Evolutionary conservation across 2,888 invertebrate genomes (phyloP).

Genomic region (Entomobrya multifasciata): DNA sequence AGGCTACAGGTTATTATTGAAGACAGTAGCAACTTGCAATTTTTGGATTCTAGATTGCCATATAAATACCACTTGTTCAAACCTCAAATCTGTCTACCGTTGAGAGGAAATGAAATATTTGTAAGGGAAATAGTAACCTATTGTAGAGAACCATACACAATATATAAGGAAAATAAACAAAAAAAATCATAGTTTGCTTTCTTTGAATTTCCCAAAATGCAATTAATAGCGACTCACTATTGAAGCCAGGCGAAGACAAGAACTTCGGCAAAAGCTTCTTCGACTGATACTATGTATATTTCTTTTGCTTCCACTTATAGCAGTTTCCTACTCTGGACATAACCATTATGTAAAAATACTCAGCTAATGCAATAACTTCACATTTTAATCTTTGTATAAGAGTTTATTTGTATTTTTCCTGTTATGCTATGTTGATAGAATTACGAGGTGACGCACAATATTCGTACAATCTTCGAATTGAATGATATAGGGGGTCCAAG

Average conservation of each 20-base stretch:
- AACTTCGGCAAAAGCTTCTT: conserved; percentile 45
- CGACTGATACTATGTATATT: conserved; percentile 55
- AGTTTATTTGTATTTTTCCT: neutral
- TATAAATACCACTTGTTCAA: conserved; percentile 55
- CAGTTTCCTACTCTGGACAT: conserved; percentile 64
- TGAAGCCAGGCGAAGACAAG: conserved; percentile 66
- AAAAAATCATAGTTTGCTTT: neutral
- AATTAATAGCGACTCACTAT: conserved; percentile 60
- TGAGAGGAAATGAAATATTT: conserved; percentile 67
- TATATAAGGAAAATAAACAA: neutral
- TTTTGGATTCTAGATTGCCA: neutral
- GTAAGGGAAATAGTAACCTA: too few species aligned
- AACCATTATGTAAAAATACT: conserved; percentile 39
- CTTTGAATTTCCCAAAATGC: neutral
- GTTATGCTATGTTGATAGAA: conserved; percentile 31
- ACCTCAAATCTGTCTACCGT: conserved; percentile 50
- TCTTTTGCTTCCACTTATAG: conserved; percentile 57
- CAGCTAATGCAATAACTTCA: neutral
- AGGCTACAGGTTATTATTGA: conserved; percentile 56
- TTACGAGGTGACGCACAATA: conserved; percentile 47
- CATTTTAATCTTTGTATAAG: neutral
- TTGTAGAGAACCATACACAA: too few species aligned
- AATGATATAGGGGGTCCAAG: neutral
- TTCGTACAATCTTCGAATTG: conserved; percentile 61
- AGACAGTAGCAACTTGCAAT: neutral